Evolutionary conservation across 2,888 invertebrate species (phyloP).

Genomic region (Caenorhabditis doughertyi): DNA sequence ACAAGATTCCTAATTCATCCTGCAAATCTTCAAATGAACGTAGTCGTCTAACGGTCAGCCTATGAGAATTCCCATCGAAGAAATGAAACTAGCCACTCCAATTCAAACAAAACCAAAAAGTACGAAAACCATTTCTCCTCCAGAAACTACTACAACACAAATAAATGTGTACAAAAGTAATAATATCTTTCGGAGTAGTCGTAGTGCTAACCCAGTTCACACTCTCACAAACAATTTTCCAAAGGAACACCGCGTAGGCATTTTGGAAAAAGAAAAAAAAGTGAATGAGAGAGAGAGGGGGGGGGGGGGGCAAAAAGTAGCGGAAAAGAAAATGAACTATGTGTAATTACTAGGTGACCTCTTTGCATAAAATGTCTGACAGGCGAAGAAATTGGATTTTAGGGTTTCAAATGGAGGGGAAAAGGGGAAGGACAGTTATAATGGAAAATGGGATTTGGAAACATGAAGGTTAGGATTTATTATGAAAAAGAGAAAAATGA

Average conservation of each 20-base stretch:
- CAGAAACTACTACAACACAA: no score
- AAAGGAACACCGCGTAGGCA: background rate
- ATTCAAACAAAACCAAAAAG: no score
- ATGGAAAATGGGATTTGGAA: background rate
- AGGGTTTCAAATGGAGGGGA: background rate
- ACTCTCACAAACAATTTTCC: slow-evolving; percentile 12
- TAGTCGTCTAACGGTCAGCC: no score
- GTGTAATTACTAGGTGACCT: slow-evolving; percentile 36
- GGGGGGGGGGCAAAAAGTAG: slow-evolving; percentile 2
- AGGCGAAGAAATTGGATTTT: background rate
- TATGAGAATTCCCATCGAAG: no score
- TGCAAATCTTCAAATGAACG: no score
- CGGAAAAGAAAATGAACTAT: slow-evolving; percentile 26
- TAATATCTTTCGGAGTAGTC: no score
- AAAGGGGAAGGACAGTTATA: background rate
- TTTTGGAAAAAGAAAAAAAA: background rate
- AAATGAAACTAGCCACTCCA: no score
- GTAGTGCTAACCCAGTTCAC: slow-evolving; percentile 41
- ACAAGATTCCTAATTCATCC: no score
- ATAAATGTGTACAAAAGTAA: no score
- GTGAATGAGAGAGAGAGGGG: background rate
- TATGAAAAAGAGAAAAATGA: no score
- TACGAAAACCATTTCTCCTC: no score
- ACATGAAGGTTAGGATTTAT: no score
- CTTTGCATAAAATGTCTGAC: slow-evolving; percentile 35